Conservation (phyloP, 2,113 vertebrate genomes). For the Puma concolor region DNA sequence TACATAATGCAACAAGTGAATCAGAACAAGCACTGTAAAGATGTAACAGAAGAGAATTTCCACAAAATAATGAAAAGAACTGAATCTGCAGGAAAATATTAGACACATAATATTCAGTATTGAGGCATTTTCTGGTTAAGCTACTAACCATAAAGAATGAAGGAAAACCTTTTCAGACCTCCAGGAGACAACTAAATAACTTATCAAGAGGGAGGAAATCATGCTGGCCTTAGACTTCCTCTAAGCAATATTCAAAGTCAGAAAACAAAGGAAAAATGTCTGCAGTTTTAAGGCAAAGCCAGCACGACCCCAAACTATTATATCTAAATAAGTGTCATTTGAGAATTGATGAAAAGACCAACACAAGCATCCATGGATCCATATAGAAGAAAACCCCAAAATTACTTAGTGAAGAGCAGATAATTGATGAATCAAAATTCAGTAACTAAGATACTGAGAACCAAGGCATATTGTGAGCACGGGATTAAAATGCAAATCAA, state of each 20-base stretch:
- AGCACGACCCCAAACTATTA: conserved; percentile 18
- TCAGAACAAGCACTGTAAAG: conserved; percentile 15
- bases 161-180: conserved; percentile 45
- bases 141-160: background rate
- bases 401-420: background rate
- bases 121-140: conserved; percentile 12
- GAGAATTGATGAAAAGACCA: conserved; percentile 23
- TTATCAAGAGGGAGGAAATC: conserved; percentile 35
- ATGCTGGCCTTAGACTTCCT: conserved; percentile 30
- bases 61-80: conserved; percentile 4
- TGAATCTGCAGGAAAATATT: conserved; percentile 2
- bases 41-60: conserved; percentile 13
- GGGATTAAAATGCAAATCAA: conserved; percentile 24
- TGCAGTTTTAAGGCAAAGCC: conserved; percentile 48
- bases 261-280: conserved; percentile 43
- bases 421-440: conserved; percentile 11
- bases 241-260: conserved; percentile 46
- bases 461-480: background rate
- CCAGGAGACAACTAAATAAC: conserved; percentile 32
- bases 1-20: background rate
- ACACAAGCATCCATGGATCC: background rate
- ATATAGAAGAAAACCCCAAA: background rate
- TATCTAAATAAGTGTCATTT: background rate
- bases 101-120: background rate
- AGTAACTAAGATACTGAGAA: background rate